Evolutionary conservation across 2,113 vertebrate genomes (phyloP).

Genomic region (Cyrtonyx montezumae): DNA sequence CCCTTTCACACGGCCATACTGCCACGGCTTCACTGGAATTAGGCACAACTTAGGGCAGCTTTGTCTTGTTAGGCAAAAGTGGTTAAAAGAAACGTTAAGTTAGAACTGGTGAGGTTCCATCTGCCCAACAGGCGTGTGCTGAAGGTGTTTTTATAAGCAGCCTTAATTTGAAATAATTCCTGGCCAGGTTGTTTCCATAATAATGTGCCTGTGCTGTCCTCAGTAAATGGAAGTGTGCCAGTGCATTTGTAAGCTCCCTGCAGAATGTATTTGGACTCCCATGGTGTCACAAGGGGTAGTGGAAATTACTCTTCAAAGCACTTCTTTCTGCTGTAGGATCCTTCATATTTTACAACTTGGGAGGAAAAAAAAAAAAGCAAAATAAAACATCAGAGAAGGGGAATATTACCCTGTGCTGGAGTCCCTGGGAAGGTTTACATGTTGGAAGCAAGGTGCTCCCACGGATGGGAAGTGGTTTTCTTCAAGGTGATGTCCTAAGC

Average conservation of each 20-base stretch:
- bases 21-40: not conserved
- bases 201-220: not conserved
- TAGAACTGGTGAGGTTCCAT: not conserved
- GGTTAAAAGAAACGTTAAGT: not conserved
- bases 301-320: not conserved
- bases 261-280: not conserved
- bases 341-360: not conserved
- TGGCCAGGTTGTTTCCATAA: not conserved
- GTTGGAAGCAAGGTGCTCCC: not conserved
- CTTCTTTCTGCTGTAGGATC: not conserved
- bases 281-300: not conserved
- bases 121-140: not conserved
- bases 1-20: slow-evolving; percentile 21
- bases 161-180: not conserved
- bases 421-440: not conserved
- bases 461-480: not conserved
- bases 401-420: not conserved
- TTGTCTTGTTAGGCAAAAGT: not conserved
- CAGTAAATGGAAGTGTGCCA: not conserved
- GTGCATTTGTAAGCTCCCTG: not conserved
- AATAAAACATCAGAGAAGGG: not conserved
- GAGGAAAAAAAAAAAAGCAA: not conserved
- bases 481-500: not conserved
- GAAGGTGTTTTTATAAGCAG: not conserved
- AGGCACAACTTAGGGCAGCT: not conserved